Evolutionary conservation across 1,140 invertebrate genomes (phyloP).

Genomic region (Metaphire vulgaris): DNA sequence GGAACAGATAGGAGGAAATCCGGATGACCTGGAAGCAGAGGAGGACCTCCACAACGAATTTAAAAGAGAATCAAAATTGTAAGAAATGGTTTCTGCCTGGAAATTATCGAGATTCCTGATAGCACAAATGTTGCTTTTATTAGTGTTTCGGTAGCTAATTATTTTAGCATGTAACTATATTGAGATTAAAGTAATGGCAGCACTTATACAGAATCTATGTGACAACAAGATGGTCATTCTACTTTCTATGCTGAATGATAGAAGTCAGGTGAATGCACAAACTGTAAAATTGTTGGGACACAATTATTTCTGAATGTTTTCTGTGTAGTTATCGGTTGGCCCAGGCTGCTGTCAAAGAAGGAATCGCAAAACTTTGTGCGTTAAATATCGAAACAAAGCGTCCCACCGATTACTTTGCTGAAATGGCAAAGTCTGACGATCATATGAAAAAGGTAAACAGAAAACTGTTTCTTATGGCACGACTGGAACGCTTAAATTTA

Average conservation of each 20-base stretch:
- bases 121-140: too few species aligned
- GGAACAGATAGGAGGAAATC: slow-evolving; percentile 54
- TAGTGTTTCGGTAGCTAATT: too few species aligned
- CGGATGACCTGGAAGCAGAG: slow-evolving; percentile 60
- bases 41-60: slow-evolving; percentile 88
- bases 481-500: too few species aligned
- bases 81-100: slow-evolving; percentile 30
- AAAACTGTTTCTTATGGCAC: too few species aligned
- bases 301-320: too few species aligned
- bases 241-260: too few species aligned
- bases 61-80: slow-evolving; percentile 78
- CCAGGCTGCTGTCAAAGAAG: slow-evolving; percentile 74
- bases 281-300: too few species aligned
- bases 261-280: too few species aligned
- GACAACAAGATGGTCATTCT: too few species aligned
- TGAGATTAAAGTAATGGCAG: too few species aligned
- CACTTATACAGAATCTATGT: too few species aligned
- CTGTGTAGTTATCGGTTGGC: slow-evolving; percentile 71
- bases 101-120: slow-evolving; percentile 8
- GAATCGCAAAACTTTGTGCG: slow-evolving; percentile 66
- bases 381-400: slow-evolving; percentile 70
- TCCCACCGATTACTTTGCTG: slow-evolving; percentile 94
- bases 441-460: slow-evolving; percentile 87
- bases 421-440: slow-evolving; percentile 95
- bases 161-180: too few species aligned